A percentile compares a stretch with the other conserved stretches of the same genome.
Evolutionary conservation across 2,888 invertebrate species (phyloP).

Genomic region (Xylota segnis): DNA sequence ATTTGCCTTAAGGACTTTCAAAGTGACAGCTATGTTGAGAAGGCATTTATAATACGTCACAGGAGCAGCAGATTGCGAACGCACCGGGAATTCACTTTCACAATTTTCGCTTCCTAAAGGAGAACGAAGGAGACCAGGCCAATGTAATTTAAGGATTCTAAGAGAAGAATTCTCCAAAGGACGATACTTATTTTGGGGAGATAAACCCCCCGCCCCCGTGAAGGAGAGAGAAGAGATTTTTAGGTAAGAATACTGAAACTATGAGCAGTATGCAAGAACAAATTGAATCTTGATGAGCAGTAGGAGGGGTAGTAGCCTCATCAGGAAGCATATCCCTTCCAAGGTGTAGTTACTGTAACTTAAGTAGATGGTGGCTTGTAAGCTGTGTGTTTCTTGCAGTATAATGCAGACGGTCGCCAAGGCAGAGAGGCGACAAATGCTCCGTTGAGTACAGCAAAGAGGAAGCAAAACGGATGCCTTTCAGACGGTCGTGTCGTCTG

Average conservation of each 20-base stretch:
- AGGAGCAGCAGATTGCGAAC: slow-evolving; percentile 37
- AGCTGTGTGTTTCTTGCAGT: slow-evolving; percentile 40
- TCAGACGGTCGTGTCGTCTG: slow-evolving; percentile 32
- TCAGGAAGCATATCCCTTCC: slow-evolving; percentile 32
- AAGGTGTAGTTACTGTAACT: slow-evolving; percentile 46
- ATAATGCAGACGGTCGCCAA: slow-evolving; percentile 52
- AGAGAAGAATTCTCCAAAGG: slow-evolving; percentile 55
- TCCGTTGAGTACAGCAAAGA: slow-evolving; percentile 17
- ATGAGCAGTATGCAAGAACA: slow-evolving; percentile 59
- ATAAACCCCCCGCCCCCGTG: slow-evolving; percentile 3
- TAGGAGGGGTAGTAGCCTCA: slow-evolving; percentile 1
- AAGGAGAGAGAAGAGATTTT: slow-evolving; percentile 2
- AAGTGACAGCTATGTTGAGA: slow-evolving; percentile 72
- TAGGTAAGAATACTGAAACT: slow-evolving; percentile 49
- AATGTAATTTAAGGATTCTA: slow-evolving; percentile 56
- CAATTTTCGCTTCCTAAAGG: slow-evolving; percentile 5
- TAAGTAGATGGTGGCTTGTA: slow-evolving; percentile 11
- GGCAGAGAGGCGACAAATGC: slow-evolving; percentile 50
- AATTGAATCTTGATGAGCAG: slow-evolving; percentile 60
- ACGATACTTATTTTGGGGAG: slow-evolving; percentile 42
- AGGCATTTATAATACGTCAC: slow-evolving; percentile 72
- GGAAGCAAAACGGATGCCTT: slow-evolving; percentile 42
- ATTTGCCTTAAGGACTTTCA: slow-evolving; percentile 72
- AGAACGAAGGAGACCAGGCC: background rate
- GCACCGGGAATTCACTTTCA: slow-evolving; percentile 59